These are phyloP conservation scores for Chrysopilus asiliformis DNA, from an alignment of 2,888 invertebrate genomes.

Conservation along the genomic window DNA sequence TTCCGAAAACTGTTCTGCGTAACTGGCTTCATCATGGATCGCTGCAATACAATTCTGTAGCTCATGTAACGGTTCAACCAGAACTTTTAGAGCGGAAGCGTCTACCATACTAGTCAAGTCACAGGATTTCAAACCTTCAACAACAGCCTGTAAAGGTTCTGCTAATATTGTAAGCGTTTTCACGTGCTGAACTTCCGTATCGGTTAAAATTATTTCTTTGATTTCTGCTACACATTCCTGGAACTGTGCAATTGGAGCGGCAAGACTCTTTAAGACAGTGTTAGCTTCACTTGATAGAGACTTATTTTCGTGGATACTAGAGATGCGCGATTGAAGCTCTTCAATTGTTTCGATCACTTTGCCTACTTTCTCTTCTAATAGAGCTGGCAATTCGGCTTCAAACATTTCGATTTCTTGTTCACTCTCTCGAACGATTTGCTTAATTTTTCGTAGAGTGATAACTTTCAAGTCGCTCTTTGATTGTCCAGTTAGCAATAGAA, in stretches of 20 bases:
- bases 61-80: constrained; percentile 18
- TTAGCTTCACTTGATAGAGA: constrained; percentile 15
- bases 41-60: constrained; percentile 20
- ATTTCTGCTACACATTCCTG: constrained; percentile 22
- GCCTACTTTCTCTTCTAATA: constrained; percentile 6
- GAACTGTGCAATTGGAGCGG: constrained; percentile 21
- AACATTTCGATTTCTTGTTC: constrained; percentile 31
- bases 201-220: not conserved
- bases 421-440: constrained; percentile 24
- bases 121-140: not conserved
- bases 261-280: constrained; percentile 10
- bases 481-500: constrained; percentile 21
- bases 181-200: not conserved
- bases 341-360: constrained; percentile 20
- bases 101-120: no score
- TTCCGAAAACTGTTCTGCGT: no score
- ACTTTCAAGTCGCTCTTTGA: constrained; percentile 24
- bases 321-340: constrained; percentile 27
- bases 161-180: no score
- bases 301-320: constrained; percentile 25
- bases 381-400: constrained; percentile 19
- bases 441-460: constrained; percentile 24
- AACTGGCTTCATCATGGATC: no score
- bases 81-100: constrained; percentile 12
- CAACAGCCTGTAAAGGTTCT: not conserved